These are phyloP conservation scores for Agrotis exclamationis DNA, from an alignment of 2,888 invertebrate genomes.

Conservation along the genomic window DNA sequence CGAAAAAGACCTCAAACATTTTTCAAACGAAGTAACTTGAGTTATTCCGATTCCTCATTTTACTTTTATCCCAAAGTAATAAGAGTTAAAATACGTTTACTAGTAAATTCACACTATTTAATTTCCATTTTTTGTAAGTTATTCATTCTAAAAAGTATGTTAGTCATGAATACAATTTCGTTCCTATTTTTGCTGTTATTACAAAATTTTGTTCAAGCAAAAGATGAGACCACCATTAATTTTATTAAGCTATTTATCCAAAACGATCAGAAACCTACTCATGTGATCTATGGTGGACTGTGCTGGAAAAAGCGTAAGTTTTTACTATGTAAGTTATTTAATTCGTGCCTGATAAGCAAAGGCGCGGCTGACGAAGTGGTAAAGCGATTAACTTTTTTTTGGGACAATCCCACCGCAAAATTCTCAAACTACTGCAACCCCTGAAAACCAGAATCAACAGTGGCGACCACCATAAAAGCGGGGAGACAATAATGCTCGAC, in stretches of 20 bases:
- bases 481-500: no score
- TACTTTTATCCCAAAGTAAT: background rate
- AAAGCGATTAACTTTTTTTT: no score
- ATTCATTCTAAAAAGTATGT: no score
- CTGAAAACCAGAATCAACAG: no score
- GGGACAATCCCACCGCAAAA: no score
- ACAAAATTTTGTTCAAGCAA: constrained; percentile 32
- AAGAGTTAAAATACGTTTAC: no score
- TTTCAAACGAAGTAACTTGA: background rate
- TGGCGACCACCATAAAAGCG: no score
- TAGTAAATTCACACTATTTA: no score
- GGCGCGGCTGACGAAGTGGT: background rate
- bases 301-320: constrained; percentile 79
- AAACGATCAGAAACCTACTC: constrained; percentile 77
- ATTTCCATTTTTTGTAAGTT: no score
- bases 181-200: constrained; percentile 31
- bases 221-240: constrained; percentile 54
- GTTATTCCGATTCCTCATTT: constrained; percentile 8
- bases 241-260: constrained; percentile 74
- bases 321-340: background rate
- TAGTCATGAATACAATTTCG: constrained; percentile 28
- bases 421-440: no score
- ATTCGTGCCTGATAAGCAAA: background rate
- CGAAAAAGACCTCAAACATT: constrained; percentile 6
- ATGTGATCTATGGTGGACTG: constrained; percentile 70